A percentile compares a stretch with the other conserved stretches of the same genome.
Evolutionary conservation across 1,140 invertebrate genomes (phyloP).

Genomic region (Lasioglossum baleicum): DNA sequence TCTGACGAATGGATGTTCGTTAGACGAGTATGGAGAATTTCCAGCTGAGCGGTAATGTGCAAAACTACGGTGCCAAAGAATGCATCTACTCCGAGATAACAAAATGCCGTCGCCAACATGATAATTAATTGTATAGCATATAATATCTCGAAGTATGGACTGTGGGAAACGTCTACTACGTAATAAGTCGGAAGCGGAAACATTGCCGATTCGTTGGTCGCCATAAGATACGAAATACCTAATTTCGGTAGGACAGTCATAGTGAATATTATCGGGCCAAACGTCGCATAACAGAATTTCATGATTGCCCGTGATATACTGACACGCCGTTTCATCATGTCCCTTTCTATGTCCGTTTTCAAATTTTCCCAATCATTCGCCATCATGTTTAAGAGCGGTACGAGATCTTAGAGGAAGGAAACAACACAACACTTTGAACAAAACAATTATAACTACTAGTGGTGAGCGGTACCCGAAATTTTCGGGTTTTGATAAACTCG

Average conservation of each 20-base stretch:
- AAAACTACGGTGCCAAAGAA: slow-evolving; percentile 30
- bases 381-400: slow-evolving; percentile 24
- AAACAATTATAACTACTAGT: no score
- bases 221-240: background rate
- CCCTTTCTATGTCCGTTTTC: slow-evolving; percentile 17
- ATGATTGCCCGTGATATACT: background rate
- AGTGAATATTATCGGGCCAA: background rate
- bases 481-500: no score
- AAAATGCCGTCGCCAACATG: background rate
- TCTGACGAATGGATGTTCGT: background rate
- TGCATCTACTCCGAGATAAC: slow-evolving; percentile 28
- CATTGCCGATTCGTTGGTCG: background rate
- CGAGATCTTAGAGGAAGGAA: background rate
- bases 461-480: no score
- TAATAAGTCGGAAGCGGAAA: slow-evolving; percentile 19
- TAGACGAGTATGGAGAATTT: slow-evolving; percentile 23
- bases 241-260: background rate
- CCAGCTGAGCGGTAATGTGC: slow-evolving; percentile 34
- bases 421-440: no score
- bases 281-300: background rate
- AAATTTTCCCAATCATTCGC: slow-evolving; percentile 31
- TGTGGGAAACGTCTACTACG: slow-evolving; percentile 11
- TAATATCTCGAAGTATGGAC: slow-evolving; percentile 33
- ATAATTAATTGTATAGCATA: background rate
- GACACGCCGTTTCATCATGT: slow-evolving; percentile 27